Percentiles rank a stretch among this genome's conserved stretches.
Evolutionary conservation across 2,113 vertebrate genomes (phyloP).

Genomic region (Machaerirhynchus nigripectus): DNA sequence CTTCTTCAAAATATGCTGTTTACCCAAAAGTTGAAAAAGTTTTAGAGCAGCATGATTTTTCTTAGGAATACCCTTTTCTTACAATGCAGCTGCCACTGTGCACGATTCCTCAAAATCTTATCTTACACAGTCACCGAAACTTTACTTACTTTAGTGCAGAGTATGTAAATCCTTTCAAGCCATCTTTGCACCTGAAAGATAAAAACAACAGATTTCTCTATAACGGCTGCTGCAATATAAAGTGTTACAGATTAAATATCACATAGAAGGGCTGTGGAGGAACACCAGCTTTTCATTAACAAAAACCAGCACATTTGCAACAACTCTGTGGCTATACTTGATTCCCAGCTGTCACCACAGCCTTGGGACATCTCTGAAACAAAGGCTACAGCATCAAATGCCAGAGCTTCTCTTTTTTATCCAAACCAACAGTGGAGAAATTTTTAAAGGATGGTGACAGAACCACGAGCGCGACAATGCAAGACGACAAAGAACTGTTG

Average conservation of each 20-base stretch:
- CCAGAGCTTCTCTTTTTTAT: not conserved
- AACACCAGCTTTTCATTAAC: not conserved
- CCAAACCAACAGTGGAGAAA: not conserved
- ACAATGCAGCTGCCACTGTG: not conserved
- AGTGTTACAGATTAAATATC: not conserved
- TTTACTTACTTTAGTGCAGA: conserved; percentile 94
- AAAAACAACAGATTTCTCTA: not conserved
- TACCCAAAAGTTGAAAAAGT: not conserved
- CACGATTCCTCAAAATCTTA: not conserved
- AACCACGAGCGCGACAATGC: not conserved
- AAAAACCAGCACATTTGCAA: not conserved
- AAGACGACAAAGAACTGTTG: not conserved
- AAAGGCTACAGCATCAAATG: not conserved
- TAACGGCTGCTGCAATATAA: not conserved
- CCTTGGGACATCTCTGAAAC: not conserved
- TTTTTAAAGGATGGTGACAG: not conserved
- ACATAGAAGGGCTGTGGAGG: fast-evolving
- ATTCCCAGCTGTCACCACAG: not conserved
- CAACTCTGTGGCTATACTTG: not conserved
- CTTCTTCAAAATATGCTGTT: not conserved
- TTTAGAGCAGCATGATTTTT: not conserved
- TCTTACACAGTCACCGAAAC: not conserved
- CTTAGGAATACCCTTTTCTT: not conserved
- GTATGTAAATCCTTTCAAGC: conserved; percentile 95
- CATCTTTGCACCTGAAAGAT: conserved; percentile 89